Conservation (phyloP, 2,797 vertebrate species). For the Acrocephalus scirpaceus region DNA sequence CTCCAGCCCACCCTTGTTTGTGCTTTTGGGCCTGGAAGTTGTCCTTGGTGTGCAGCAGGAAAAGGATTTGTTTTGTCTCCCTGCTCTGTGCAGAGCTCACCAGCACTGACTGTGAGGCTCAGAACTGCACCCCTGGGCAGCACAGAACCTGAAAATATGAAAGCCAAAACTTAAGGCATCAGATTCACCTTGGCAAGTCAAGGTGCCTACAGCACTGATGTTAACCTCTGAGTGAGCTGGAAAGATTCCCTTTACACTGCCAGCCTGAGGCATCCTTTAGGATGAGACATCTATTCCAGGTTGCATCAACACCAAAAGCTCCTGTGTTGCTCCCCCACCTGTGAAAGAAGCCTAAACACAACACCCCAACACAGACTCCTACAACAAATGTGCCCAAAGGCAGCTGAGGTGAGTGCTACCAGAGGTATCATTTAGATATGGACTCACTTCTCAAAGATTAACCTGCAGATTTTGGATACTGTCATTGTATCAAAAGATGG, state of each 20-base stretch:
- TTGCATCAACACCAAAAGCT: neutral
- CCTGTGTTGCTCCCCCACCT: neutral
- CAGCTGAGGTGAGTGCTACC: neutral
- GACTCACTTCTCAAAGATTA: neutral
- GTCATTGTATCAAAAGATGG: neutral
- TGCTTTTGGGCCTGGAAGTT: neutral
- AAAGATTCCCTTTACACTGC: rapidly evolving
- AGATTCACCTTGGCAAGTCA: neutral
- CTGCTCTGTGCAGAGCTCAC: neutral
- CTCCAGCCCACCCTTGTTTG: neutral
- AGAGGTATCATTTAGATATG: neutral
- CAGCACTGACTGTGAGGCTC: neutral
- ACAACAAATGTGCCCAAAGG: neutral
- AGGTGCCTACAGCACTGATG: neutral
- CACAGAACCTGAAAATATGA: neutral
- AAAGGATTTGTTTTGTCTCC: neutral
- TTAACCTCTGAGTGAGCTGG: neutral
- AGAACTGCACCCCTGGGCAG: neutral
- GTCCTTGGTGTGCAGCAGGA: neutral
- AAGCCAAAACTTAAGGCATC: neutral
- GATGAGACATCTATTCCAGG: neutral
- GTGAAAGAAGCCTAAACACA: neutral
- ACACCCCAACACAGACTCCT: rapidly evolving
- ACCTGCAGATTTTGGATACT: neutral
- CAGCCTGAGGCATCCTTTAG: neutral